Evolutionary conservation across 2,113 vertebrate genomes (phyloP), one percentile per base, ranked within the genome.

Genomic region (Fukomys damarensis): DNA sequence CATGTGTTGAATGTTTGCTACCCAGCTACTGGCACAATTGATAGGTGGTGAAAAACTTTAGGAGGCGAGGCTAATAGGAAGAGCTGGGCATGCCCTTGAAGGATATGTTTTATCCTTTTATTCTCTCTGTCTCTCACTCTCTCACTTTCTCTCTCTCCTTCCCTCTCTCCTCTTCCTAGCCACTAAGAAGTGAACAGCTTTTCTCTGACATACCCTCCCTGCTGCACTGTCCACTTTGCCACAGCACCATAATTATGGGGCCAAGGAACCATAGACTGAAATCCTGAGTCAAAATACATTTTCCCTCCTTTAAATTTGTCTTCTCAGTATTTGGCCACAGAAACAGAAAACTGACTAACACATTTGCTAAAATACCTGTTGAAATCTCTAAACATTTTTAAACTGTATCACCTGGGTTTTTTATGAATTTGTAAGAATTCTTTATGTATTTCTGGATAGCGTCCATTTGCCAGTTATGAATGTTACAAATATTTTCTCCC

Each of bases 401-500:
- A 91, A 49, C 28, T 89, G 6, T 22, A n/a, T 82, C 54, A 85
- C 59, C 77, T 77, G 54, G 43, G 8, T 35, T 89, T 92, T 81
- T 89, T 82, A 63, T 52, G 38, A 22, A 83, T 52, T 7, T 70
- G 2, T 77, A 83, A 43, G 46, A 63, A 12, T 65, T 63, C 11
- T 91, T 72, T 80, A 63, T 65, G 52, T 88, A 58, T 66, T 35
- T 79, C 52, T 87, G 26, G n/a, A 79, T 56, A 90, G 28, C 70
- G 96, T 58, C 5, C 11, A 9, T 94, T 82, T 92, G n/a, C 13
- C 52, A 81, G 16, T 82, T 90, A 89, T 82, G 8, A 77, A 89
- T 81, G 81, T 92, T 81, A 26, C 9, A 93, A 90, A 66, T 66
- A 89, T 61, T 88, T 95, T 93, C 28, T 91, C 19, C 24, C 10